These are phyloP conservation scores for Pygmarrhopalites habei DNA, from an alignment of 1,140 invertebrate species.

Conservation along the genomic window DNA sequence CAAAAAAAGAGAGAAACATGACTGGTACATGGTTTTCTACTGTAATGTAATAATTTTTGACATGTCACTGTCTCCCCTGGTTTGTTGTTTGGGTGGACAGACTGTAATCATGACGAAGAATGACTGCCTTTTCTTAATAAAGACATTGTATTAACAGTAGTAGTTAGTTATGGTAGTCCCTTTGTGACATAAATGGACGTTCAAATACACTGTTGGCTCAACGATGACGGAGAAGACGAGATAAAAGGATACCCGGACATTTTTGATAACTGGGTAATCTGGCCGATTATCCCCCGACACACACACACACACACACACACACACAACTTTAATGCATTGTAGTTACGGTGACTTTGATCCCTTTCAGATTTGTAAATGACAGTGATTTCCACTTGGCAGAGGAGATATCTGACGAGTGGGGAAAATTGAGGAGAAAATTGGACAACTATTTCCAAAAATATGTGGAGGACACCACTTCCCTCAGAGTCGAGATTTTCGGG, in stretches of 20 bases:
- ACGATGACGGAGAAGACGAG: no score
- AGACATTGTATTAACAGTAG: no score
- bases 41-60: background rate
- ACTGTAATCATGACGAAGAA: no score
- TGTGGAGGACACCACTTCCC: background rate
- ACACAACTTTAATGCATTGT: background rate
- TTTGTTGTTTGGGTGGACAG: no score
- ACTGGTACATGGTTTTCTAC: background rate
- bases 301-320: background rate
- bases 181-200: no score
- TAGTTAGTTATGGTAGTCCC: no score
- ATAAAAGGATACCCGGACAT: no score
- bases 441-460: background rate
- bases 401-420: slow-evolving; percentile 18
- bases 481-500: slow-evolving; percentile 6
- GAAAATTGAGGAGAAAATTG: background rate
- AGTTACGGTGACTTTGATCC: background rate
- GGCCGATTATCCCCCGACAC: no score
- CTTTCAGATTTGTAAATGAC: slow-evolving; percentile 23
- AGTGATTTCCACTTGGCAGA: slow-evolving; percentile 21
- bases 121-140: no score
- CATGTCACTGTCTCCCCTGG: no score
- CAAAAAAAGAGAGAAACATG: background rate
- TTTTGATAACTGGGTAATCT: no score
- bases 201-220: no score